Base-by-base conservation (phyloP, 2,113 vertebrate genomes). In the Leucopsar rothschildi region DNA sequence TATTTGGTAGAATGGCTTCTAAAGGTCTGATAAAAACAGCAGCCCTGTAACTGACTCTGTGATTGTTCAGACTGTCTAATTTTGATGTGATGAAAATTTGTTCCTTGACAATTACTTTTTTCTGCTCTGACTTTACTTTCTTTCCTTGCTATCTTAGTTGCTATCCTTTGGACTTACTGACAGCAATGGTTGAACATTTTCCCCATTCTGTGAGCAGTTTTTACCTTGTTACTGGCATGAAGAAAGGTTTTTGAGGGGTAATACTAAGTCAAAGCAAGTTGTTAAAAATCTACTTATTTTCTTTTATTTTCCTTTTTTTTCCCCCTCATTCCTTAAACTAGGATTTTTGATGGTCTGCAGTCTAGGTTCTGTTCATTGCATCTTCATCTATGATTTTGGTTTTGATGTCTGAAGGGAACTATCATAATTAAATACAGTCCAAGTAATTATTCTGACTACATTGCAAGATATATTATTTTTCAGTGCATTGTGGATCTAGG, bases 21-120 rank as follows among this genome's bases (percentile, higher is more conserved):
- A 77, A 85, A 86, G 66, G 63, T 92, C 75, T 95, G 75, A 82
- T 37, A 82, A 88, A 92, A 91, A 10, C 49, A 82, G 49, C n/a
- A 93, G 5, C 10, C 29, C 29, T 91, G 52, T 71, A 84, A 45
- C 64, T 86, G 75, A 65, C 42, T 82, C 45, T 83, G 1, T 29
- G 47, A 52, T 85, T 80, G 20, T 61, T 94, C 53, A 85, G 13
- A 53, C 56, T 91, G 73, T 61, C 82, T 92, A 5, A 73, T 94
- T 22, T 66, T 59, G 37, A 40, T 44, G 6, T 73, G 37, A 57
- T 73, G 55, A 73, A 90, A 88, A 86, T 63, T 73, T 63, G 14
- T 61, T 82, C 63, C 39, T 57, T 76, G 61, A 18, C n/a, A 88
- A 42, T 65, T 83, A 31, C 5, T 6, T 72, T 82, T 53, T 73